These are phyloP conservation scores for Amorpha juglandis DNA, from an alignment of 2,888 invertebrate genomes.

Conservation along the genomic window DNA sequence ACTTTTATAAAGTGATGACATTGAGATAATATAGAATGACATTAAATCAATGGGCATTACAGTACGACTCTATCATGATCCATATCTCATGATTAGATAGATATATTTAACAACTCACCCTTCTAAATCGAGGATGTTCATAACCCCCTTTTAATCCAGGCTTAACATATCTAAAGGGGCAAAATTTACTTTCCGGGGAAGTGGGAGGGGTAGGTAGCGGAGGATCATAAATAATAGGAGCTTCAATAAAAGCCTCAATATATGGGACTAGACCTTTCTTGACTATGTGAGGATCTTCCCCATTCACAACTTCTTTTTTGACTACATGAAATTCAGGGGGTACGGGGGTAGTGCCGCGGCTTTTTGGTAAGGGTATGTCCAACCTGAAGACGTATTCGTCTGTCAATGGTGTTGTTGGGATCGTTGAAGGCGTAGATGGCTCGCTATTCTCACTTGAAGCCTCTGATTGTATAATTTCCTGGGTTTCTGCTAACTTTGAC, in stretches of 20 bases:
- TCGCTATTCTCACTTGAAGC: slow-evolving; percentile 8
- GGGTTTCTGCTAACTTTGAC: slow-evolving; percentile 27
- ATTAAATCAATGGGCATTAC: no score
- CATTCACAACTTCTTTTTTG: slow-evolving; percentile 57
- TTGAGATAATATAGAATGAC: no score
- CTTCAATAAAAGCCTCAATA: slow-evolving; percentile 65
- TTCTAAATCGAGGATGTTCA: slow-evolving; percentile 44
- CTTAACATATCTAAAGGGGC: slow-evolving; percentile 58
- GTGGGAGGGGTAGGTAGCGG: slow-evolving; percentile 65
- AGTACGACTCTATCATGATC: neutral
- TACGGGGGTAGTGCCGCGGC: slow-evolving; percentile 50
- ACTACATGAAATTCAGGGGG: slow-evolving; percentile 48
- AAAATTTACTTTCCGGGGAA: slow-evolving; percentile 52
- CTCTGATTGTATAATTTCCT: neutral
- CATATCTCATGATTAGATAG: slow-evolving; percentile 7
- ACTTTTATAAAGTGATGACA: no score
- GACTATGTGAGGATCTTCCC: slow-evolving; percentile 68
- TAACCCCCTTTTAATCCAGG: slow-evolving; percentile 57
- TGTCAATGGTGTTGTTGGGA: slow-evolving; percentile 70
- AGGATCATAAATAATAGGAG: slow-evolving; percentile 62
- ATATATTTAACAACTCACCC: slow-evolving; percentile 46
- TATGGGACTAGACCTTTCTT: slow-evolving; percentile 70
- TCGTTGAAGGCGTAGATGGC: slow-evolving; percentile 52
- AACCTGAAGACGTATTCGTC: slow-evolving; percentile 76
- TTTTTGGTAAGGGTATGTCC: slow-evolving; percentile 63